Conservation (phyloP, 2,888 invertebrate genomes). For the Apeira syringaria region DNA sequence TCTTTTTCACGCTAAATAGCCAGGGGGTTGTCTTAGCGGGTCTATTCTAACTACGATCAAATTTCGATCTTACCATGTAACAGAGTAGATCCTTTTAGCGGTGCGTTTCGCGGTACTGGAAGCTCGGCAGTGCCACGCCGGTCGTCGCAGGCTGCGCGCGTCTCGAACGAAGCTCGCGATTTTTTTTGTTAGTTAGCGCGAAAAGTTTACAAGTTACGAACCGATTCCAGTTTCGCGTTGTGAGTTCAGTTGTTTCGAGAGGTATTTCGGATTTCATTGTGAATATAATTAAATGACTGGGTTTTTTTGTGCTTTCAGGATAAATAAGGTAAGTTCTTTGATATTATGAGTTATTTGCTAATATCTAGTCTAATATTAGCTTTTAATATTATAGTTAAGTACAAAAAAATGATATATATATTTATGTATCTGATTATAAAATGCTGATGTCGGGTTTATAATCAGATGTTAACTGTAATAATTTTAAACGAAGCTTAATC, state of each 20-base stretch:
- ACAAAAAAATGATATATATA: no score
- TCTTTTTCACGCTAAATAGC: constrained; percentile 60
- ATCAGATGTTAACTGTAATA: no score
- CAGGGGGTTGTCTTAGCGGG: constrained; percentile 70
- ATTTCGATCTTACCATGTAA: constrained; percentile 80
- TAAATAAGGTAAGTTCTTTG: constrained; percentile 41
- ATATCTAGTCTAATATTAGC: no score
- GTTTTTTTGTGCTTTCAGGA: constrained; percentile 26
- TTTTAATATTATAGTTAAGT: no score
- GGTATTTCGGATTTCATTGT: constrained; percentile 32
- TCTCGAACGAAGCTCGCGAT: constrained; percentile 22
- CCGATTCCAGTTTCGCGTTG: constrained; percentile 33
- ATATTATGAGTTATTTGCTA: no score
- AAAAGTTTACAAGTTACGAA: constrained; percentile 65
- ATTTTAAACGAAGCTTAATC: no score
- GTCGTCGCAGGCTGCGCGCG: constrained; percentile 52
- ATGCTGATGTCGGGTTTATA: no score
- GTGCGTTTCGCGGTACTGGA: constrained; percentile 30
- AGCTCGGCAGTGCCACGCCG: constrained; percentile 56
- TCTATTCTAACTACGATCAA: constrained; percentile 73
- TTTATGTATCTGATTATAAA: no score
- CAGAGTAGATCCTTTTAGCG: constrained; percentile 66
- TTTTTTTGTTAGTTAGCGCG: constrained; percentile 36
- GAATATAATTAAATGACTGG: constrained; percentile 29
- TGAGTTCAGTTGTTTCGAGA: constrained; percentile 1